phyloP scores from a whole-genome alignment of 2,888 invertebrate genomes.

The Panorpa germanica region DNA sequence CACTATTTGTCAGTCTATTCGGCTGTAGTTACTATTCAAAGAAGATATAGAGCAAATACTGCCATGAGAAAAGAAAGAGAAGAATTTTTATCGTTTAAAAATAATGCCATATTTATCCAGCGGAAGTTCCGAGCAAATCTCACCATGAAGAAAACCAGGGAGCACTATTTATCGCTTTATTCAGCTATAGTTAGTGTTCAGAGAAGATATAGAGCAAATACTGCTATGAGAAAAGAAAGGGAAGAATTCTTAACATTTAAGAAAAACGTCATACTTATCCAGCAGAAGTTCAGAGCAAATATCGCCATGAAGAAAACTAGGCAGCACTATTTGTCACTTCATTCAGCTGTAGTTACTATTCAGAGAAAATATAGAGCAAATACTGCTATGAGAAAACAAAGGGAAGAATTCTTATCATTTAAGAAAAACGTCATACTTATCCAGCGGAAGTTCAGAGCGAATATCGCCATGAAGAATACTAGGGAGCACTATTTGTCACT shows the following conservation, averaged over 20 bases:
- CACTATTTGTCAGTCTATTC: too few relatives aligned
- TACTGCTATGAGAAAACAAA: conserved; percentile 20
- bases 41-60: too few relatives aligned
- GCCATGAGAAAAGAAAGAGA: too few relatives aligned
- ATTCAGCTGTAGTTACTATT: conserved; percentile 19
- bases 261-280: too few relatives aligned
- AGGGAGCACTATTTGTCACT: too few relatives aligned
- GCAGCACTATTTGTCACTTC: conserved; percentile 15
- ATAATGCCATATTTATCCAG: too few relatives aligned
- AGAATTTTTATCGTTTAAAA: too few relatives aligned
- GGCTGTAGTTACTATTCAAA: too few relatives aligned
- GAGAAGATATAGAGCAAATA: conserved; percentile 15
- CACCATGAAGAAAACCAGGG: conserved; percentile 18
- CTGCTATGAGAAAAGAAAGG: conserved; percentile 13
- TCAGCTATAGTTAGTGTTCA: conserved; percentile 21
- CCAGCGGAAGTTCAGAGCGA: conserved; percentile 21
- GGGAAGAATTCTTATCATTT: conserved; percentile 14
- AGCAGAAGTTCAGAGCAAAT: neutral
- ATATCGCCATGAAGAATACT: too few relatives aligned
- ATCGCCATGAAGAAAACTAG: conserved; percentile 20
- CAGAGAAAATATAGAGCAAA: conserved; percentile 27
- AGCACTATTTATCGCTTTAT: conserved; percentile 16
- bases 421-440: conserved; percentile 15
- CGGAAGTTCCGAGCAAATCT: too few relatives aligned
- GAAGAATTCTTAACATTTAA: conserved; percentile 10